Base-by-base conservation (phyloP, 2,113 vertebrate genomes). In the Brachyhypopomus occidentalis region DNA sequence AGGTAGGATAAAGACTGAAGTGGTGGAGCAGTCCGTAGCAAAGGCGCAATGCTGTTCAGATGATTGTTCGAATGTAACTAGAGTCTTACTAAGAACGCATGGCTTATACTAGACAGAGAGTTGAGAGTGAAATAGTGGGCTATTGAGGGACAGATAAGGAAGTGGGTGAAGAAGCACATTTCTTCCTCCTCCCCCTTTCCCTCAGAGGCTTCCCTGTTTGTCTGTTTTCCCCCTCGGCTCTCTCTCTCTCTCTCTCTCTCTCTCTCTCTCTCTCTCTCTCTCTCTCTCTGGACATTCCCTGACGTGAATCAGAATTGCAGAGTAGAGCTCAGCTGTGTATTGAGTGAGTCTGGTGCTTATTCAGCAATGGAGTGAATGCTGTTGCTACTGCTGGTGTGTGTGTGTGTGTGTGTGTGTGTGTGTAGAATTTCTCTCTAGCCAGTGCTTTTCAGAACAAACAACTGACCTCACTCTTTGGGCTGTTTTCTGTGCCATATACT, bases 401-500 rank as follows among this genome's bases (percentile, higher is more conserved):
- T 82, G 63, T 75, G 41, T 79, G 66, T 80, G 30, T 77, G 27
- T 58, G 41, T 72, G 55, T 79, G 75, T 66, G 66, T 74, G 48
- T 64, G 60, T 8, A 1, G 30, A 17, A 52, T 34, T 58, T 79
- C 63, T 27, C 25, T 84, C 58, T 70, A 80, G 64, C 27, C 77
- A 80, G 55, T 17, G 11, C 77, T 76, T 79, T 69, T 80, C 86
- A 89, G 82, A 88, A 52, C 89, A 91, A 92, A 89, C 89, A 90
- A 88, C 86, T 91, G 91, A 92, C 86, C 90, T 90, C 89, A 90
- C 84, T 85, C 83, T 60, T 86, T 83, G 75, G 75, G 82, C 70
- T 79, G 84, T 88, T 86, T 87, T 88, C 79, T 90, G 84, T 85
- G 79, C 78, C n/a, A 52, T 74, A 85, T 85, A 70, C 83, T 81